Conservation (phyloP, 2,797 vertebrate species). For the Sparidentex hasta region DNA sequence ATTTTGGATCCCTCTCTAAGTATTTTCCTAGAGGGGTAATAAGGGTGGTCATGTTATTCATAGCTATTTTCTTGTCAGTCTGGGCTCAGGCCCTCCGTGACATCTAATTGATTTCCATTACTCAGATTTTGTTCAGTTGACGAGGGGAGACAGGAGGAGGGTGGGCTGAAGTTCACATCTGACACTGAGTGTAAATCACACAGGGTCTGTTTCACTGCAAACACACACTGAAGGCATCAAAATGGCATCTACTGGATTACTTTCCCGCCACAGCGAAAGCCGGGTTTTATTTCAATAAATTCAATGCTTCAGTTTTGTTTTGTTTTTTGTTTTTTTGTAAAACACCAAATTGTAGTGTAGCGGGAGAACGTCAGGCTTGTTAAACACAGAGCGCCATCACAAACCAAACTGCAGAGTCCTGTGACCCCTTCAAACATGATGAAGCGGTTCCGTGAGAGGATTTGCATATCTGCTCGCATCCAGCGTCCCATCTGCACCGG, state of each 20-base stretch:
- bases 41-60: slow-evolving; percentile 84
- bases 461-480: slow-evolving; percentile 72
- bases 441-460: slow-evolving; percentile 65
- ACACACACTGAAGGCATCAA: slow-evolving; percentile 59
- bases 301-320: slow-evolving; percentile 43
- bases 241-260: slow-evolving; percentile 34
- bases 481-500: slow-evolving; percentile 77
- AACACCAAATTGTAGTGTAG: slow-evolving; percentile 34
- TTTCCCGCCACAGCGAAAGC: slow-evolving; percentile 44
- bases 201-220: slow-evolving; percentile 50
- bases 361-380: slow-evolving; percentile 23
- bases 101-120: slow-evolving; percentile 80
- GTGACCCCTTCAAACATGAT: slow-evolving; percentile 56
- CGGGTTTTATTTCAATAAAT: slow-evolving; percentile 62
- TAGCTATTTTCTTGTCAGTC: slow-evolving; percentile 86
- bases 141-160: slow-evolving; percentile 67
- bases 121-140: slow-evolving; percentile 67
- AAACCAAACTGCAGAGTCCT: slow-evolving; percentile 44
- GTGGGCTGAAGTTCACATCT: slow-evolving; percentile 72
- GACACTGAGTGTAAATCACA: slow-evolving; percentile 64
- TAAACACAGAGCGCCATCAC: slow-evolving; percentile 39
- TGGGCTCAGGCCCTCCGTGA: slow-evolving; percentile 71
- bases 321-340: slow-evolving; percentile 23
- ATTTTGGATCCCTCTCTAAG: slow-evolving; percentile 76
- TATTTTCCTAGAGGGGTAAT: slow-evolving; percentile 82